phyloP scores from a whole-genome alignment of 2,888 invertebrate species.

The Leptopterna dolabrata region DNA sequence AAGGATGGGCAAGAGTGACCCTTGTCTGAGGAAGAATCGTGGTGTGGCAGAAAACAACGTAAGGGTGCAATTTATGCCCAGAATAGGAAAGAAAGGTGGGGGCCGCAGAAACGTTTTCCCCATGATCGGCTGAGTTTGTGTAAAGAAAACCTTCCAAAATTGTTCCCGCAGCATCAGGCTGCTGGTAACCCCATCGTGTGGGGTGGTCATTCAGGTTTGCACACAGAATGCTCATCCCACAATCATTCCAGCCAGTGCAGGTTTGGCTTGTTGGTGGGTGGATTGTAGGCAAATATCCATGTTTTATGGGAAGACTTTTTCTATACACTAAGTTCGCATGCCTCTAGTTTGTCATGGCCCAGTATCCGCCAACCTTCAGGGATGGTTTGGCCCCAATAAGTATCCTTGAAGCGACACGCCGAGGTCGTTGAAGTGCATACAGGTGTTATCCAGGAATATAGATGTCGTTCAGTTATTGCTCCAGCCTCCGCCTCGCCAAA shows the following conservation, averaged over 20 bases:
- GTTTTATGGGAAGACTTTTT: not conserved
- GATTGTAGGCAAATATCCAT: not conserved
- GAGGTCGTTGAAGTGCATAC: not conserved
- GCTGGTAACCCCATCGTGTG: not conserved
- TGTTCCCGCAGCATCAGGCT: not conserved
- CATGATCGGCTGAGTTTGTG: not conserved
- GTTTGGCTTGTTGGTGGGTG: not conserved
- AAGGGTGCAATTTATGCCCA: not conserved
- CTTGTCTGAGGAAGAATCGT: not conserved
- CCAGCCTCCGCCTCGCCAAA: not conserved
- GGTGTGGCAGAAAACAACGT: not conserved
- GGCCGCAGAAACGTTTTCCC: not conserved
- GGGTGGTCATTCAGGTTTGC: not conserved
- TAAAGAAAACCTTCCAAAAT: not conserved
- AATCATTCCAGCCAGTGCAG: not conserved
- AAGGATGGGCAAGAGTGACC: not conserved
- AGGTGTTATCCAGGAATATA: not conserved
- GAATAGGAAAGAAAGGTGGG: not conserved
- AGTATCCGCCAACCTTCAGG: not conserved
- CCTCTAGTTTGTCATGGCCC: constrained; percentile 4
- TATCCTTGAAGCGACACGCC: not conserved
- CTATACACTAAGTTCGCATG: not conserved
- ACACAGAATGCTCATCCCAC: not conserved
- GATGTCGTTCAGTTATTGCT: not conserved
- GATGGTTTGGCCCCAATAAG: not conserved